Conservation (phyloP, 2,888 invertebrate genomes). For the Tryphoninae sp. region DNA sequence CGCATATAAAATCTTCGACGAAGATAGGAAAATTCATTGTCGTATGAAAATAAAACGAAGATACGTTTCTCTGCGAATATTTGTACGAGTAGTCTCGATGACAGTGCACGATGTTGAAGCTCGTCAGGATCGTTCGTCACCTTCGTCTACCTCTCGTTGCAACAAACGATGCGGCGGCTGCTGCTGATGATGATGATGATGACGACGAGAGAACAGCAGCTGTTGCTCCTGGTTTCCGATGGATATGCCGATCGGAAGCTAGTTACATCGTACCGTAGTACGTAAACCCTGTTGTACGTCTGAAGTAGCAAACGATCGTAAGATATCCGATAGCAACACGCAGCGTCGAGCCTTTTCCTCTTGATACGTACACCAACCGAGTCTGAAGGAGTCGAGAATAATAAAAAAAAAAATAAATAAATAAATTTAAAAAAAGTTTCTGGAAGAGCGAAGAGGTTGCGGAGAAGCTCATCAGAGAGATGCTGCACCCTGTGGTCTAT, state of each 20-base stretch:
- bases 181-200: constrained; percentile 41
- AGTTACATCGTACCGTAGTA: constrained; percentile 21
- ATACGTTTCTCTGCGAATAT: background rate
- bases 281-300: constrained; percentile 31
- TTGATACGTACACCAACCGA: constrained; percentile 24
- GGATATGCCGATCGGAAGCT: constrained; percentile 61
- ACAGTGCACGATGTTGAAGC: constrained; percentile 1
- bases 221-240: constrained; percentile 55
- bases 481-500: constrained; percentile 56
- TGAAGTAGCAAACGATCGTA: constrained; percentile 46
- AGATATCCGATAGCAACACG: constrained; percentile 61
- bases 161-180: constrained; percentile 49
- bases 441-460: constrained; percentile 52
- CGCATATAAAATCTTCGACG: background rate
- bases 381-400: constrained; percentile 19
- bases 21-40: background rate
- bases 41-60: background rate
- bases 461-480: constrained; percentile 57
- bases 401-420: constrained; percentile 6
- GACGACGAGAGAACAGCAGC: constrained; percentile 50
- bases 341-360: constrained; percentile 43
- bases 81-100: constrained; percentile 10
- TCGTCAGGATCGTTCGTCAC: constrained; percentile 1
- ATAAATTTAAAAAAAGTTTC: constrained; percentile 34
- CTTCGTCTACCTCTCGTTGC: background rate